Evolutionary conservation across 2,888 invertebrate species (phyloP).

Genomic region (Nymphalis c-album): DNA sequence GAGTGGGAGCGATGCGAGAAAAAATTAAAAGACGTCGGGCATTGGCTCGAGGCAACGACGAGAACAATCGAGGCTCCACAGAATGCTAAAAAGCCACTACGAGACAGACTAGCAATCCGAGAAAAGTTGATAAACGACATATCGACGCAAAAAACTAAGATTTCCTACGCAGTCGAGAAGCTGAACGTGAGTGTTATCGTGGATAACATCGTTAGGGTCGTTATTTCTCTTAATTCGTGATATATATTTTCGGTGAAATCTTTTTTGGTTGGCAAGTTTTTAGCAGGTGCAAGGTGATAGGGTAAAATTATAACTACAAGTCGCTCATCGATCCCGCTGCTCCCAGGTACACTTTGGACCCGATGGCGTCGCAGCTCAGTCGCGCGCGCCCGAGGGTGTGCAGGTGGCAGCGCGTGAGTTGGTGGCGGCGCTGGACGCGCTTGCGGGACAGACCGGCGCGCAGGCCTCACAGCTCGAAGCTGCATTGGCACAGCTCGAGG

Average conservation of each 20-base stretch:
- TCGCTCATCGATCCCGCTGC: background rate
- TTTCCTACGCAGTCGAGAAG: constrained; percentile 93
- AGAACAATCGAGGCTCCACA: constrained; percentile 89
- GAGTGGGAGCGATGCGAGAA: constrained; percentile 98
- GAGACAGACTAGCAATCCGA: constrained; percentile 91
- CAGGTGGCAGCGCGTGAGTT: constrained; percentile 87
- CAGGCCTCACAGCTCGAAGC: constrained; percentile 86
- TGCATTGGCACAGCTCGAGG: constrained; percentile 92
- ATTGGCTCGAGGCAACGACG: constrained; percentile 94
- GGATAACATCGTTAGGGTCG: background rate
- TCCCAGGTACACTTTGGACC: constrained; percentile 93
- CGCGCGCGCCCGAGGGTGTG: constrained; percentile 85
- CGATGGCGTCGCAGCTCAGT: constrained; percentile 90
- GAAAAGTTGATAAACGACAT: constrained; percentile 94
- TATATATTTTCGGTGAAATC: background rate
- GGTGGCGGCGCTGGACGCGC: constrained; percentile 84
- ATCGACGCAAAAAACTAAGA: constrained; percentile 93
- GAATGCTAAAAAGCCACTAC: constrained; percentile 91
- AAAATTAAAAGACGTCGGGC: constrained; percentile 93
- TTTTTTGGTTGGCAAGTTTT: background rate
- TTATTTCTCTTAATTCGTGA: background rate
- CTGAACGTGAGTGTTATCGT: constrained; percentile 85
- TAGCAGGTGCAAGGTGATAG: background rate
- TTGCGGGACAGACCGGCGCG: constrained; percentile 82
- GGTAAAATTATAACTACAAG: background rate